Evolutionary conservation across 2,797 vertebrate genomes (phyloP), one percentile per base, ranked within the genome.

Genomic region (Onychomys leucogaster): DNA sequence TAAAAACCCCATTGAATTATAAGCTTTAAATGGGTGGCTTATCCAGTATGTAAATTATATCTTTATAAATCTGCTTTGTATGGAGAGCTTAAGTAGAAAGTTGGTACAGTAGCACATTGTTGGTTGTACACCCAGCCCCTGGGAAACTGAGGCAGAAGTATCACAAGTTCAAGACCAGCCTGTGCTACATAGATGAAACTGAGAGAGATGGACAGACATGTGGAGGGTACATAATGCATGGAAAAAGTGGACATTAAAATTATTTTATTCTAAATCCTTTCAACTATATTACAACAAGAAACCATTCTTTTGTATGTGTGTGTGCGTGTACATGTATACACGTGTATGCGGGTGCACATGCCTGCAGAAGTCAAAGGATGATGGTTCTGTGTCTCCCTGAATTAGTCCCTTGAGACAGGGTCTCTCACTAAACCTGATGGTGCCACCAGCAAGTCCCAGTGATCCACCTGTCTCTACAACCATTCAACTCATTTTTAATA

Each of bases 281-380:
- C 61, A 91, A 84, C 59, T 82, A 88, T 89, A 89, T 88, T 97
- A 34, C 84, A 93, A 88, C 55, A 81, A 93, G 37, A 83, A 90
- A 49, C 34, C 75, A 90, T 17, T 65, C 82, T 25, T 67, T 86
- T 49, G 86, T 25, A 21, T 14, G 5, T 49, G 12, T 67, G 32
- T 85, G 32, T 67, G 0, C 67, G 32, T 27, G 6, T 1, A 49
- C 19, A 34, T 46, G 16, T 34, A 23, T 49, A 49, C 32, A 84
- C 61, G 34, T 46, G 17, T 16, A 67, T 49, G 11, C 43, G n/a
- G 21, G 11, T n/a, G 1, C 29, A 34, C 17, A 34, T 46, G 29
- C 41, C 41, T 84, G 5, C 29, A 37, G 32, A 52, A n/a, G 43
- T 12, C 63, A 86, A 46, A 86, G 43, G 10, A 86, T 69, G 21